These are phyloP conservation scores for Elgaria multicarinata DNA, from an alignment of 2,113 vertebrate species.

Conservation along the genomic window DNA sequence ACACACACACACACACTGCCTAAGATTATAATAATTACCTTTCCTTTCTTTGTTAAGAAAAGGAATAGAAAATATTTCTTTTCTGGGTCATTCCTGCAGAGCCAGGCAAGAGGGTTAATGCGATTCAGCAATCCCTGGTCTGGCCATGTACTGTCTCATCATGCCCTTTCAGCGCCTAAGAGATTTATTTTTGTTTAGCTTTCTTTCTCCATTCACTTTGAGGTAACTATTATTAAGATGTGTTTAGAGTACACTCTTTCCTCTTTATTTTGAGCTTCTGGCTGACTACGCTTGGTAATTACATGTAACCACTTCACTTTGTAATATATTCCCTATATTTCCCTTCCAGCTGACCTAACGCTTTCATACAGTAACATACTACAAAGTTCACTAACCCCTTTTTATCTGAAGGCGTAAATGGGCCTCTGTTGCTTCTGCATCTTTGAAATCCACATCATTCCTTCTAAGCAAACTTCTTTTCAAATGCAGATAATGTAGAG, in stretches of 20 bases:
- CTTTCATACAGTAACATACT: conserved; percentile 68
- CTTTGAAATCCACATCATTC: conserved; percentile 51
- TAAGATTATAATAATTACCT: not conserved
- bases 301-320: conserved; percentile 66
- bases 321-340: conserved; percentile 61
- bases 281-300: conserved; percentile 54
- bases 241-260: conserved; percentile 50
- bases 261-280: conserved; percentile 60
- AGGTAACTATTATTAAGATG: conserved; percentile 58
- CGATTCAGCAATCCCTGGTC: conserved; percentile 35
- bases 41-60: not conserved
- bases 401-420: conserved; percentile 57
- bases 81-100: conserved; percentile 24
- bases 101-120: not conserved
- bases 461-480: conserved; percentile 67
- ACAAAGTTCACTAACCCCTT: conserved; percentile 58
- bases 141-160: conserved; percentile 38
- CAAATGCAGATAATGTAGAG: conserved; percentile 64
- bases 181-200: conserved; percentile 67
- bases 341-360: conserved; percentile 66
- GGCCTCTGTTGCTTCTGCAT: conserved; percentile 47
- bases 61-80: rapidly evolving
- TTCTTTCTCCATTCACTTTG: conserved; percentile 56
- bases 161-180: conserved; percentile 37
- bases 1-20: not conserved